Base-by-base conservation (phyloP, 1,140 invertebrate species). In the Aphis craccivora region DNA sequence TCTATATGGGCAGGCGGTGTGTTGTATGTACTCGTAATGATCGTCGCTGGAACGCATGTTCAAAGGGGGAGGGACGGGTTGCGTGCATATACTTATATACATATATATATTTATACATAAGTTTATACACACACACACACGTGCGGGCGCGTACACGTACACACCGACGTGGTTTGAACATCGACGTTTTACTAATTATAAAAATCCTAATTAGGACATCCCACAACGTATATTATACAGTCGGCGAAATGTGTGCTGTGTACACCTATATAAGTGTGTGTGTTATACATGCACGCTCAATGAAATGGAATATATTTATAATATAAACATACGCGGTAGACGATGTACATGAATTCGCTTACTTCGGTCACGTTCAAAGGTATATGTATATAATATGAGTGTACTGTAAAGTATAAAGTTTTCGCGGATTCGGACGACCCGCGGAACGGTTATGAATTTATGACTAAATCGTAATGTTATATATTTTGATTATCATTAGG, bases 141-240 rank as follows among this genome's bases (percentile, higher is more conserved):
- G 18, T 11, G 20, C 87, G 20, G 20, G 87, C 86, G 22, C 30
- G 14, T n/a, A 20, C 84, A 25, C 84, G 84, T 35, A 37, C 87
- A 35, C 18, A 55, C 51, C 18, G 37, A 43, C 89, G 89, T 23
- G 89, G 89, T 67, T 43, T 14, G 76, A 53, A 84, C 91, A 93
- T 93, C 81, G 91, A 93, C 76, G 91, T 93, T 93, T 93, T 93
- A 93, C 91, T 93, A 93, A 93, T 93, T 93, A 93, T 84, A 93
- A 93, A 92, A 93, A 93, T 93, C 91, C 91, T 93, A 93, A 93
- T 93, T 93, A 93, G 91, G 91, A 93, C 91, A 86, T 84, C 76
- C 91, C 91, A 84, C 81, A 40, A 60, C 88, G 22, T 35, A 23
- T 37, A 90, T 88, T 88, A 37, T 55, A 37, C 37, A 14, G n/a